Percentiles rank a stretch among this genome's conserved stretches.
Conservation (phyloP, 2,113 vertebrate genomes). For the Uropsilus gracilis region DNA sequence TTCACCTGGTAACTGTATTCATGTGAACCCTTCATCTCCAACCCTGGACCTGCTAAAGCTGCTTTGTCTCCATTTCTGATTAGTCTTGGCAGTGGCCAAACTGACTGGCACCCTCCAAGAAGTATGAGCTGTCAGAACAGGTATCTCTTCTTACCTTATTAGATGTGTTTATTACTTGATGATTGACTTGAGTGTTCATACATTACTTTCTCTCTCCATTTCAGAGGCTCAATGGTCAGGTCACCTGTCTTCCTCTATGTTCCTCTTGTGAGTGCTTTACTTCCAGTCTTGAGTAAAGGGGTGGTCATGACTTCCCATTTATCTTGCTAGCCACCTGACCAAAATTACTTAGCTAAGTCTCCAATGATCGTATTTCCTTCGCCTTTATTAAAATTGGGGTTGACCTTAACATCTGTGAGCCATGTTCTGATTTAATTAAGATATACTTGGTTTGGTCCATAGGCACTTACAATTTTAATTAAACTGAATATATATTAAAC, state of each 20-base stretch:
- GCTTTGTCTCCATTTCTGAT: neutral
- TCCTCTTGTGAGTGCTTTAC: neutral
- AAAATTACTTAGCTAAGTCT: neutral
- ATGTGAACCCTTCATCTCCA: neutral
- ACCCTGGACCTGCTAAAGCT: neutral
- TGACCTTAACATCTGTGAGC: slow-evolving; percentile 61
- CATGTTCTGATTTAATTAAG: slow-evolving; percentile 81
- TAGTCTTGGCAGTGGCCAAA: neutral
- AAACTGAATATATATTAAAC: slow-evolving; percentile 49
- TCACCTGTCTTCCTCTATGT: neutral
- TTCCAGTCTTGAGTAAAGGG: neutral
- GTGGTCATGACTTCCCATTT: neutral
- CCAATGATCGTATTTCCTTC: slow-evolving; percentile 59
- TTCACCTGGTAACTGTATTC: neutral
- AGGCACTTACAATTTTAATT: slow-evolving; percentile 74
- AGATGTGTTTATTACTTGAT: neutral
- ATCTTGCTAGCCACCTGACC: slow-evolving; percentile 19
- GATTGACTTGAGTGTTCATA: neutral
- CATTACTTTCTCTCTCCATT: neutral
- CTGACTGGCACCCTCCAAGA: neutral
- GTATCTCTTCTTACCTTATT: neutral
- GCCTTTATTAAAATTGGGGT: slow-evolving; percentile 71
- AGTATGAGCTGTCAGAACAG: neutral
- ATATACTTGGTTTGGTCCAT: slow-evolving; percentile 64
- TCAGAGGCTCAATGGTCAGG: neutral